Percentiles rank a stretch among this genome's conserved stretches.
Conservation (phyloP, 2,113 vertebrate species). For the Columba janthina region DNA sequence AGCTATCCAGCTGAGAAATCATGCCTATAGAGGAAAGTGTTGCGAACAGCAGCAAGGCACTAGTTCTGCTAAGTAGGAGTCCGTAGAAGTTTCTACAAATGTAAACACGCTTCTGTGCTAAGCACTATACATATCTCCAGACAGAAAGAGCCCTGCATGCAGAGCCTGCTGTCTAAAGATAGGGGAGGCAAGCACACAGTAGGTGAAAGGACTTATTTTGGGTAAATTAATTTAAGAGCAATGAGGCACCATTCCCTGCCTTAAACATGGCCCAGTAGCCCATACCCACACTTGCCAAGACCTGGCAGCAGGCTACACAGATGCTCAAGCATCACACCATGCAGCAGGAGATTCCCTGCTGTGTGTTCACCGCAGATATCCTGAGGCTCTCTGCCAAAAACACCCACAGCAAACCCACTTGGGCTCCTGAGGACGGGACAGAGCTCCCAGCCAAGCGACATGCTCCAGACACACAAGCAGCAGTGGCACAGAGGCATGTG, state of each 20-base stretch:
- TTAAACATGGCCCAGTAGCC: not conserved
- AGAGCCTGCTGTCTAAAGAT: not conserved
- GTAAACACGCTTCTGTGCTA: not conserved
- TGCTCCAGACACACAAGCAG: rapidly evolving
- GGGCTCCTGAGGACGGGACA: rapidly evolving
- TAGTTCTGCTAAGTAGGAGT: not conserved
- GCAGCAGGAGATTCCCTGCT: not conserved
- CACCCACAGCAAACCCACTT: not conserved
- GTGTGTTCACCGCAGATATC: rapidly evolving
- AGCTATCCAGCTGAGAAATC: not conserved
- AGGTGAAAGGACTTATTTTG: not conserved
- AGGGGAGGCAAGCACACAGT: not conserved
- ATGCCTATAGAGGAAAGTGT: not conserved
- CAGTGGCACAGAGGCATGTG: rapidly evolving
- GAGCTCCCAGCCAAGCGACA: not conserved
- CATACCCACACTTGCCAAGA: not conserved
- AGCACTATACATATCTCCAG: not conserved
- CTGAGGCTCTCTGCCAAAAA: not conserved
- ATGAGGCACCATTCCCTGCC: not conserved
- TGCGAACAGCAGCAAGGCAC: not conserved
- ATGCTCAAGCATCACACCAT: not conserved
- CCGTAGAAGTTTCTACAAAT: not conserved
- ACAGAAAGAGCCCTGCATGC: not conserved
- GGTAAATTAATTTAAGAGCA: not conserved
- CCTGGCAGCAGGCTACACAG: not conserved